Evolutionary conservation across 1,140 invertebrate genomes (phyloP), one percentile per base, ranked within the genome.

Genomic region (Bombyx mandarina): DNA sequence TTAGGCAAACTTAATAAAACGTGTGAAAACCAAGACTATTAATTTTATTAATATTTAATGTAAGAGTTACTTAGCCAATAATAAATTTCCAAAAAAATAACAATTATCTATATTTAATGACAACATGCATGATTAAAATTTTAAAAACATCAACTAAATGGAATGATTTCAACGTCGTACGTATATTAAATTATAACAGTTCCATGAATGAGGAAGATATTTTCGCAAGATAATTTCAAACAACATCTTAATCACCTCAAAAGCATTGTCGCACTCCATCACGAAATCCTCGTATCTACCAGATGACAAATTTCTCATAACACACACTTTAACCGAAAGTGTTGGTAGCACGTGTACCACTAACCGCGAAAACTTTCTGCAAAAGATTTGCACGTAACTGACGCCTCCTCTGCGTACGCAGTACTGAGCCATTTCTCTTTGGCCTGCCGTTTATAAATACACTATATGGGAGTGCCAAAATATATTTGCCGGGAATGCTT

Each of bases 361-460:
- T 22, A 52, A 49, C 42, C 60, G 60, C 59, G 66, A 45, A 43
- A 63, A 62, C 62, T 57, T 57, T 43, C 46, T 54, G 48, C 12
- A 43, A 43, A 58, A 57, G 35, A 35, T 44, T 9, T 52, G 62
- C 22, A 60, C 57, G 62, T 61, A 53, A 59, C 65, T 66, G 51
- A 61, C 68, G 54, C 55, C 56, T 52, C 57, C 66, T 61, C 62
- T 67, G 59, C 68, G 65, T 61, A 61, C 64, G 58, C 63, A 54
- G 54, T 59, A 79, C 74, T 81, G 75, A 73, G 71, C 62, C 73
- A 79, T 77, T 61, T 66, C 72, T 72, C 60, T 74, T 70, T 67
- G 66, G 66, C 69, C 67, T 70, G 57, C 64, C 71, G 70, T 71
- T 74, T 84, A 82, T 84, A 79, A 84, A 84, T 84, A 84, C 69